Evolutionary conservation across 2,888 invertebrate species (phyloP).

Genomic region (Noctua janthe): DNA sequence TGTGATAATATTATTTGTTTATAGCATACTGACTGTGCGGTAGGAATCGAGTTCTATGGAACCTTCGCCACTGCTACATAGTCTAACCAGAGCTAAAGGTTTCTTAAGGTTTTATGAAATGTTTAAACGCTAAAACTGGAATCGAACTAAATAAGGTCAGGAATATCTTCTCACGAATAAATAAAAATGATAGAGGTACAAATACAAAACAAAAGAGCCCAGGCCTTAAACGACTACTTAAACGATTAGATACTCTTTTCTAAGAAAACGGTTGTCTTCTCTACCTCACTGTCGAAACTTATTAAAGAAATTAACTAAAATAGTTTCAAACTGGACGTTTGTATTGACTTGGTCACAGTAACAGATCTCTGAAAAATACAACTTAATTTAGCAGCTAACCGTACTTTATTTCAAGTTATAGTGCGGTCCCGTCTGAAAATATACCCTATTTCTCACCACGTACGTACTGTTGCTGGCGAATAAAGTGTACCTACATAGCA

Average conservation of each 20-base stretch:
- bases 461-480: conserved; percentile 7
- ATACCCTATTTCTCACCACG: conserved; percentile 23
- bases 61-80: too few relatives aligned
- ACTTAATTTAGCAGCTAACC: conserved; percentile 43
- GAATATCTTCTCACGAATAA: too few relatives aligned
- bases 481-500: conserved; percentile 18
- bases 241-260: not conserved
- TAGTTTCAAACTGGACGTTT: not conserved
- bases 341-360: not conserved
- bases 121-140: not conserved
- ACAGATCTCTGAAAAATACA: conserved; percentile 40
- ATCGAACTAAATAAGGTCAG: not conserved
- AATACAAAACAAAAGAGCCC: not conserved
- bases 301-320: not conserved
- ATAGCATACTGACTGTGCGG: too few relatives aligned
- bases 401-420: conserved; percentile 46
- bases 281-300: not conserved
- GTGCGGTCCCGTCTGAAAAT: conserved; percentile 21
- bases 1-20: too few relatives aligned
- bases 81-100: not conserved
- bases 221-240: not conserved
- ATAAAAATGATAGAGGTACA: too few relatives aligned
- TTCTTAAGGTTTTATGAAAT: conserved; percentile 8
- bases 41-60: too few relatives aligned
- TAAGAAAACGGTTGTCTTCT: not conserved